Evolutionary conservation across 2,113 vertebrate species (phyloP).

Genomic region (Hucho hucho): DNA sequence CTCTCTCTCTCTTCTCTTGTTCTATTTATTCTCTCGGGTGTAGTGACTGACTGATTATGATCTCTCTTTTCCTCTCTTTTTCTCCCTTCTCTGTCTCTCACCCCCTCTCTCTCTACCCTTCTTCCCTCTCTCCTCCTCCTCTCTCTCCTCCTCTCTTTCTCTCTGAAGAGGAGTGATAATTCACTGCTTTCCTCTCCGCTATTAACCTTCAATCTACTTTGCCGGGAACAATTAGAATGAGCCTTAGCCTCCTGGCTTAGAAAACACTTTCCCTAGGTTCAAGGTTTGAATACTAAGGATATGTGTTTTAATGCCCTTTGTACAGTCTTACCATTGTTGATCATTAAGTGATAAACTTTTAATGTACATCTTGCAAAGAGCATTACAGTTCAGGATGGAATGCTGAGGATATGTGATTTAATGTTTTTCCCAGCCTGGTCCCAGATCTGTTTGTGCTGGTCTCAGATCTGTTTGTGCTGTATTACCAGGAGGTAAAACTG

Average conservation of each 20-base stretch:
- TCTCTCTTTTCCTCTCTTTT: too few species aligned
- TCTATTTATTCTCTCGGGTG: too few species aligned
- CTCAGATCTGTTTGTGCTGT: not conserved
- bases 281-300: not conserved
- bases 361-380: too few species aligned
- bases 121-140: too few species aligned
- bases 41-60: too few species aligned
- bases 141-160: not conserved
- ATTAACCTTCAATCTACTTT: conserved; percentile 21
- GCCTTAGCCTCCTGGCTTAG: not conserved
- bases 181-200: conserved; percentile 25
- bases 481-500: too few species aligned
- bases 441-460: not conserved
- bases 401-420: not conserved
- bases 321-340: not conserved
- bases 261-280: not conserved
- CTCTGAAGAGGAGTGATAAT: conserved; percentile 23
- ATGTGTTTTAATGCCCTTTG: not conserved
- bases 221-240: not conserved
- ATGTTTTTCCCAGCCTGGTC: not conserved
- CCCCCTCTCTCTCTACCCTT: too few species aligned
- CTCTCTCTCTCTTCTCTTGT: not conserved
- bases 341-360: too few species aligned
- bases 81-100: too few species aligned
- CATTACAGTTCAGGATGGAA: not conserved